phyloP scores from a whole-genome alignment of 2,888 invertebrate genomes.

The Aricia artaxerxes region DNA sequence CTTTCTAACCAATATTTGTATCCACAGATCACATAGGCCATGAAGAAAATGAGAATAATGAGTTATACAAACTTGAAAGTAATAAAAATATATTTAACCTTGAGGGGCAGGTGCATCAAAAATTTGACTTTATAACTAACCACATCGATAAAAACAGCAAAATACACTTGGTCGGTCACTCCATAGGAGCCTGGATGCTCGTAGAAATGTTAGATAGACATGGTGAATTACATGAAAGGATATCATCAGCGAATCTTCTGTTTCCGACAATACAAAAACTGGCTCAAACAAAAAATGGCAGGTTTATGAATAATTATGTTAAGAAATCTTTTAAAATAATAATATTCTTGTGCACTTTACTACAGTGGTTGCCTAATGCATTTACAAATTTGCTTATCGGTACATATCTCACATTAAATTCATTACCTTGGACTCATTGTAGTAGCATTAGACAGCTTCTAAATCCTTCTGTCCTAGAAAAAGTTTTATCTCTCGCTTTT shows the following conservation, averaged over 20 bases:
- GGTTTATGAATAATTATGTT: slow-evolving; percentile 82
- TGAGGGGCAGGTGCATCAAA: slow-evolving; percentile 89
- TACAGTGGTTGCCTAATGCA: slow-evolving; percentile 74
- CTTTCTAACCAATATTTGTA: slow-evolving; percentile 1
- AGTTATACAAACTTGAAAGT: slow-evolving; percentile 70
- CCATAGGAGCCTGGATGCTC: slow-evolving; percentile 93
- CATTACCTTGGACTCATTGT: slow-evolving; percentile 73
- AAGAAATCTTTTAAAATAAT: slow-evolving; percentile 57
- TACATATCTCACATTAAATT: slow-evolving; percentile 76
- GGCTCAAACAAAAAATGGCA: slow-evolving; percentile 87
- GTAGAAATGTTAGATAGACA: slow-evolving; percentile 85
- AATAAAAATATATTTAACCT: slow-evolving; percentile 85
- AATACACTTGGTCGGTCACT: slow-evolving; percentile 93
- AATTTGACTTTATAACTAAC: slow-evolving; percentile 87
- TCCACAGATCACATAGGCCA: slow-evolving; percentile 87
- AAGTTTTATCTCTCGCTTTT: slow-evolving; percentile 85
- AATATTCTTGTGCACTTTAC: slow-evolving; percentile 66
- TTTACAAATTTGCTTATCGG: slow-evolving; percentile 75
- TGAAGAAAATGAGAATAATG: slow-evolving; percentile 67
- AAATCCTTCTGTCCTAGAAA: slow-evolving; percentile 80
- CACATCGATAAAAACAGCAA: slow-evolving; percentile 86
- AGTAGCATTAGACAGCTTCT: slow-evolving; percentile 79
- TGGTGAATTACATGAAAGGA: slow-evolving; percentile 73
- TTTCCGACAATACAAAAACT: slow-evolving; percentile 94
- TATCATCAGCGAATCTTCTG: slow-evolving; percentile 85